phyloP scores from a whole-genome alignment of 2,888 invertebrate species.

The Caenorhabditis angaria region DNA sequence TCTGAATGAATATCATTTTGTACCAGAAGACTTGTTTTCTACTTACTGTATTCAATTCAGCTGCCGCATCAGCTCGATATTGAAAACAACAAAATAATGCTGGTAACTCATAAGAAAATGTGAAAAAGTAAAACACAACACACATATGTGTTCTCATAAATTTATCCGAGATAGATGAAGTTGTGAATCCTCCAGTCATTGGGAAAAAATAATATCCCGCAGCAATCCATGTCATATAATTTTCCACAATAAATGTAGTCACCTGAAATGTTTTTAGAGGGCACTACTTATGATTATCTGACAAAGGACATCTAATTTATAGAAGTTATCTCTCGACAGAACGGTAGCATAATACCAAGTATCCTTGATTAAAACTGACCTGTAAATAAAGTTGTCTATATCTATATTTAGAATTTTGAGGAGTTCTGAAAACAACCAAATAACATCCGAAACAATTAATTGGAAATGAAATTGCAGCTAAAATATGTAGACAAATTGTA shows the following conservation, averaged over 20 bases:
- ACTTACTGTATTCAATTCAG: too few species aligned
- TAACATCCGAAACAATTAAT: too few species aligned
- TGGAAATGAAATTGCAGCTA: too few species aligned
- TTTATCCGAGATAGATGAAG: background rate
- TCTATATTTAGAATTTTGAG: background rate
- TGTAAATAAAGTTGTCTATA: background rate
- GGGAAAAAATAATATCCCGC: constrained; percentile 30
- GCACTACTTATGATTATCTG: too few species aligned
- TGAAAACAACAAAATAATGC: constrained; percentile 20
- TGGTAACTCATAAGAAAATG: constrained; percentile 24
- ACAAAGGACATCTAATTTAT: too few species aligned
- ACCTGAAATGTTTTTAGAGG: too few species aligned
- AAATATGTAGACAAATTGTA: background rate
- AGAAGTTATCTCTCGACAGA: too few species aligned
- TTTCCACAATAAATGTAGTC: constrained; percentile 22
- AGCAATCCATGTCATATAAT: constrained; percentile 25
- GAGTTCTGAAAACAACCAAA: background rate
- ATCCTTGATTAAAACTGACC: too few species aligned
- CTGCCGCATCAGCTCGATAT: constrained; percentile 18
- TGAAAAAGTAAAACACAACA: background rate
- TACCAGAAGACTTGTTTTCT: too few species aligned
- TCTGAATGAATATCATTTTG: background rate
- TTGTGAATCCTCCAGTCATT: constrained; percentile 26
- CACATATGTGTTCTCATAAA: background rate
- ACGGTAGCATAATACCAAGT: too few species aligned